A percentile compares a stretch with the other conserved stretches of the same genome.
These are phyloP conservation scores for Pimpla rufipes DNA, from an alignment of 2,888 invertebrate species.

Conservation along the genomic window DNA sequence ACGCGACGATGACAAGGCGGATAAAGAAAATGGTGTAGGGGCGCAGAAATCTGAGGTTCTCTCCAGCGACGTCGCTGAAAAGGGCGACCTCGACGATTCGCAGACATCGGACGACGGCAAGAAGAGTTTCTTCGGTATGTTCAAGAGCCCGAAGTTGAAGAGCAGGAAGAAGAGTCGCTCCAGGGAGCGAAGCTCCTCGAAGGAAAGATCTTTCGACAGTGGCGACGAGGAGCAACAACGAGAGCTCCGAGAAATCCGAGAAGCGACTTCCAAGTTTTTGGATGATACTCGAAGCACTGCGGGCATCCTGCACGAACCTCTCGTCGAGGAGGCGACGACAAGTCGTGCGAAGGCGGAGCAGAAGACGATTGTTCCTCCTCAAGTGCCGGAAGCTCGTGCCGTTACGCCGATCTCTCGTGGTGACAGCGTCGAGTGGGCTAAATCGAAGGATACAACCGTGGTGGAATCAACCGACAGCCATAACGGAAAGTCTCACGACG, in stretches of 20 bases:
- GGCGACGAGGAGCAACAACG: slow-evolving; percentile 71
- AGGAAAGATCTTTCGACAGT: slow-evolving; percentile 75
- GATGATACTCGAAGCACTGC: slow-evolving; percentile 71
- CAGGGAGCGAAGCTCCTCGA: slow-evolving; percentile 77
- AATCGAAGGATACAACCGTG: slow-evolving; percentile 46
- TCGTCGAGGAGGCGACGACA: slow-evolving; percentile 45
- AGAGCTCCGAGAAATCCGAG: slow-evolving; percentile 66
- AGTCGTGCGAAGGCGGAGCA: slow-evolving; percentile 29
- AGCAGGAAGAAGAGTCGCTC: slow-evolving; percentile 80
- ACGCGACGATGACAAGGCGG: slow-evolving; percentile 40
- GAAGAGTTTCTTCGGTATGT: slow-evolving; percentile 80
- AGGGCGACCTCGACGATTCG: slow-evolving; percentile 63
- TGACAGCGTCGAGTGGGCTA: slow-evolving; percentile 33
- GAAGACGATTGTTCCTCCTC: slow-evolving; percentile 30
- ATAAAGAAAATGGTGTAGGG: slow-evolving; percentile 55
- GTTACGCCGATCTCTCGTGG: slow-evolving; percentile 54
- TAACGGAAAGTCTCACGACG: slow-evolving; percentile 50
- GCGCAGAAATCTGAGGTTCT: slow-evolving; percentile 27
- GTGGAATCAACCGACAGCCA: slow-evolving; percentile 29
- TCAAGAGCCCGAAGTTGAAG: slow-evolving; percentile 79
- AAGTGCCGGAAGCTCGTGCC: slow-evolving; percentile 12
- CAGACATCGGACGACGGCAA: slow-evolving; percentile 73
- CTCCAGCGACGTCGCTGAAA: slow-evolving; percentile 52
- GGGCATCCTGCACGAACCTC: slow-evolving; percentile 56
- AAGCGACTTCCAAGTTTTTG: slow-evolving; percentile 69